A percentile compares a stretch with the other conserved stretches of the same genome.
Conservation (phyloP, 2,797 vertebrate species). For the Aphelocoma californica region DNA sequence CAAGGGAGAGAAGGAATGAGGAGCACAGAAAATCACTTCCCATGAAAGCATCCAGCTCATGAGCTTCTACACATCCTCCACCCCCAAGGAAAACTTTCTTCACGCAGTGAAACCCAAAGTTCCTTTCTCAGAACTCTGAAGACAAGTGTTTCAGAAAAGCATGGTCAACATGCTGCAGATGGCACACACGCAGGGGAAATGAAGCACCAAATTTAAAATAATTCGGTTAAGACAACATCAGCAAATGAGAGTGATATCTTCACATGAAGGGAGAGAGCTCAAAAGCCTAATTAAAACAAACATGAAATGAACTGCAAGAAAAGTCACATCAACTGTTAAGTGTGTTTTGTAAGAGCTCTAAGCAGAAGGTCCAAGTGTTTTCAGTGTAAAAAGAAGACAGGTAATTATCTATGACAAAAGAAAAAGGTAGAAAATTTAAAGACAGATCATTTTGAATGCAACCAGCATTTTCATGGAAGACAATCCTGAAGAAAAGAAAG, state of each 20-base stretch:
- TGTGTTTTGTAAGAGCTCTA: neutral
- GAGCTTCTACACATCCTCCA: neutral
- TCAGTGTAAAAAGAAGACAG: neutral
- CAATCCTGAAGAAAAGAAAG: neutral
- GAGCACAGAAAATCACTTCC: neutral
- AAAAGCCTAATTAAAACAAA: neutral
- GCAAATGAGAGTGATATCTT: neutral
- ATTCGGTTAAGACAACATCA: constrained; percentile 19
- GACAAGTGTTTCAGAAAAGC: constrained; percentile 17
- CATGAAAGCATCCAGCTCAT: neutral
- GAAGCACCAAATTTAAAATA: constrained; percentile 12
- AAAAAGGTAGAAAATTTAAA: neutral
- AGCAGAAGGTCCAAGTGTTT: neutral
- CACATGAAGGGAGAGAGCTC: neutral
- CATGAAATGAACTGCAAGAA: neutral
- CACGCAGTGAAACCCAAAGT: neutral
- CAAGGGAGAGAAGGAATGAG: neutral
- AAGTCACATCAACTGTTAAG: neutral
- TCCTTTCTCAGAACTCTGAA: neutral
- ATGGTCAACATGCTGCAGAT: constrained; percentile 26
- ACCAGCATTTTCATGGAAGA: constrained; percentile 38
- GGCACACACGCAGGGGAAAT: neutral
- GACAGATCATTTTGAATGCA: neutral
- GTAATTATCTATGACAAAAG: neutral
- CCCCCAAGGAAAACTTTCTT: neutral